These are phyloP conservation scores for Drosophila teissieri DNA, from an alignment of 1,140 invertebrate genomes.

Conservation along the genomic window DNA sequence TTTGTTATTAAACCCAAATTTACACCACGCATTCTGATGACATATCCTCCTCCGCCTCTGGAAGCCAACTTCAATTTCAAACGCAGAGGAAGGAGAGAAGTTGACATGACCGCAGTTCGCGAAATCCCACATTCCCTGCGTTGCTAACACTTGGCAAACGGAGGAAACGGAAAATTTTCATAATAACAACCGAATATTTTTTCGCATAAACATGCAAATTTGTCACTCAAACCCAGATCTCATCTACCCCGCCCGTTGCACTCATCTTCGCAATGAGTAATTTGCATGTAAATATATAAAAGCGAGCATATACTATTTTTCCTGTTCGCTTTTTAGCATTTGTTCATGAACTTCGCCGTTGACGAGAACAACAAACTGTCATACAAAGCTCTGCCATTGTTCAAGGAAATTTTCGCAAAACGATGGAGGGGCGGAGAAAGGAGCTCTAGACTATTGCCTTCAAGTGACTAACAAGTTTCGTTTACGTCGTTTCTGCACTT, in stretches of 20 bases:
- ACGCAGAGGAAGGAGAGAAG: conserved; percentile 27
- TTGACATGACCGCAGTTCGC: conserved; percentile 31
- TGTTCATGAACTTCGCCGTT: conserved; percentile 71
- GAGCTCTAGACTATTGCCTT: conserved; percentile 36
- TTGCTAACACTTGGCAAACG: conserved; percentile 27
- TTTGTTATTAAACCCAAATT: conserved; percentile 74
- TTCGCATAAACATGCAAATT: conserved; percentile 81
- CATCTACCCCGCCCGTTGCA: conserved; percentile 31
- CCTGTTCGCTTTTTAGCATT: conserved; percentile 45
- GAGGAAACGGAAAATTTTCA: conserved; percentile 48
- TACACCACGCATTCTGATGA: conserved; percentile 53
- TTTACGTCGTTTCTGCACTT: conserved; percentile 25
- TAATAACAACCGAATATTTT: conserved; percentile 62
- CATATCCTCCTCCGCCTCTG: neutral
- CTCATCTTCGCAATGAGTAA: conserved; percentile 67
- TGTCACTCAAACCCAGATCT: conserved; percentile 39
- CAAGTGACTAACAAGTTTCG: conserved; percentile 65
- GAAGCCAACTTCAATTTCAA: conserved; percentile 30
- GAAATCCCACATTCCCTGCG: conserved; percentile 24
- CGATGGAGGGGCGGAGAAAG: neutral
- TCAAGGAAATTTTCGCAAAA: conserved; percentile 16
- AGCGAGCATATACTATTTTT: conserved; percentile 45
- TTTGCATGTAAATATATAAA: conserved; percentile 74
- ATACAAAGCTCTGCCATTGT: conserved; percentile 66
- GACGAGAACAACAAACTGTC: conserved; percentile 38